Evolutionary conservation across 2,113 vertebrate genomes (phyloP), one percentile per base, ranked within the genome.

Genomic region (Nymphicus hollandicus): DNA sequence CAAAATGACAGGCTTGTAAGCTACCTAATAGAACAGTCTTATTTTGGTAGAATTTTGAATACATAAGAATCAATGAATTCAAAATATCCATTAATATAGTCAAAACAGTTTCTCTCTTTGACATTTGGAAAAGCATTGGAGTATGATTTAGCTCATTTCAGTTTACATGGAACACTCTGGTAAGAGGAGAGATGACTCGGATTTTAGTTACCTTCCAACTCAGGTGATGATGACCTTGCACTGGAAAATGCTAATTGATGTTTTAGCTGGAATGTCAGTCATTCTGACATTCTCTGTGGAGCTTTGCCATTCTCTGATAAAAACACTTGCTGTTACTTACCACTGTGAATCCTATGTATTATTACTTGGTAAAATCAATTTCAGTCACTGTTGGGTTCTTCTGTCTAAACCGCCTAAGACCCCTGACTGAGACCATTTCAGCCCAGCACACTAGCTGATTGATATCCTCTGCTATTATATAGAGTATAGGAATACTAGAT

Each of bases 361-460:
- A 18, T 60, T 70, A 58, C 5, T 37, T 61, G 37, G 43, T 27
- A 80, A 77, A 89, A 80, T 43, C 39, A 82, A 10, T 70, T 46
- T 84, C 56, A 56, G 70, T 49, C 78, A 70, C 53, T 80, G 53
- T 14, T 86, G 60, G 27, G 13, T 71, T 73, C 84, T 82, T 83
- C 7, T 73, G 29, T 41, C 65, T 55, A 50, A 61, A 56, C 37
- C 70, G n/a, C 28, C 44, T 17, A 25, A 72, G 63, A 43, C 13
- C 22, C 58, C 66, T 69, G 74, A 37, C 7, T 47, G 44, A 0
- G 0, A 46, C 35, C 35, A 24, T 64, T 81, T 31, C 64, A 81
- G 55, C 37, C 71, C 58, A 80, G n/a, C 0, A 0, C 53, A 33
- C 1, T 6, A 63, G 23, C 61, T 86, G 37, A 39, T 6, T 7